Base-by-base conservation (phyloP, 2,113 vertebrate genomes). In the Heterochromis multidens region DNA sequence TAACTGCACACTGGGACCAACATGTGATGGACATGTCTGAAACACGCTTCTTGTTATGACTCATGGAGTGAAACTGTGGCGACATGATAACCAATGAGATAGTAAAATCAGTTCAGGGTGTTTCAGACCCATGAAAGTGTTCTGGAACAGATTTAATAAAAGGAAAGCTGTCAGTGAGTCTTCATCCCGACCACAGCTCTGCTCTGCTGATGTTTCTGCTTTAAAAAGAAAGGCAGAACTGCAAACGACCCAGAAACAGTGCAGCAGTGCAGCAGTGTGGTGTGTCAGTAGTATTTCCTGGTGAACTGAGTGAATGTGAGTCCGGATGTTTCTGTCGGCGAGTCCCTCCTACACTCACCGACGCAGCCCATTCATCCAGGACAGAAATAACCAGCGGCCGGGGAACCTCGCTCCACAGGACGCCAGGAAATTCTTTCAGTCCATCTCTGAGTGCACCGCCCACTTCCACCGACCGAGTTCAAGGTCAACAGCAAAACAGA, bases 371-470 rank as follows among this genome's bases (percentile, higher is more conserved):
- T 88, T 93, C 84, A 91, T 77, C 79, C 81, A 12, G 58, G 85
- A 90, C 90, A 87, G 70, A 89, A 90, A 91, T 80, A 91, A 83
- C 77, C 81, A 61, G 76, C 76, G 61, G 82, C 29, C 37, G 1
- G 33, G 49, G 46, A 80, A 63, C 40, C 31, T 85, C 78, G 7
- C 25, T 83, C 81, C 6, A 58, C 91, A 82, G 62, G 62, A 81
- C 52, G 23, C 29, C 82, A 82, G 91, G 87, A 92, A 82, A 79
- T 11, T 7, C 79, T 78, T 83, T 21, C n/a, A 12, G 11, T 7
- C 61, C 19, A 13, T 19, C n/a, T 79, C 58, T 27, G 74, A 52
- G 43, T 7, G 19, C 59, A 33, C 52, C 10, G 5, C 6, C 57
- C 40, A 19, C 65, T 70, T 27, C 65, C 65, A 27, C 65, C 16